Conservation (phyloP, 2,888 invertebrate genomes). For the Drosophila quinaria region DNA sequence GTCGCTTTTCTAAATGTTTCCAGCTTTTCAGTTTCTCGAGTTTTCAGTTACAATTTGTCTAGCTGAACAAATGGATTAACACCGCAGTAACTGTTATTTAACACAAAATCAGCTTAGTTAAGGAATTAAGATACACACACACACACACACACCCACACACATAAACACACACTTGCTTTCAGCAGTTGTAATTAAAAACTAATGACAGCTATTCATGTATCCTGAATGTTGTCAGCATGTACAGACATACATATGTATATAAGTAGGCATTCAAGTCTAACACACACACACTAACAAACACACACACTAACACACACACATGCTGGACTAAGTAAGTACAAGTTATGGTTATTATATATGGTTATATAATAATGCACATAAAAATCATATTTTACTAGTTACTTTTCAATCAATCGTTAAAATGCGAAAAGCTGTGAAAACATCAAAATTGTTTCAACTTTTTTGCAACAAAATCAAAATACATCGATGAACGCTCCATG, state of each 20-base stretch:
- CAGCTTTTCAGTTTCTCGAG: constrained; percentile 27
- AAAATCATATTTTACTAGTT: constrained; percentile 64
- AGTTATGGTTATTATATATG: constrained; percentile 18
- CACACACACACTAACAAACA: background rate
- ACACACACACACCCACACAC: constrained; percentile 17
- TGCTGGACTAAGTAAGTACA: constrained; percentile 1
- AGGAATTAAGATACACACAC: constrained; percentile 34
- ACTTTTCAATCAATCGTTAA: constrained; percentile 71
- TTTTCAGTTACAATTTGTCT: constrained; percentile 36
- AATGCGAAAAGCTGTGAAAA: constrained; percentile 65
- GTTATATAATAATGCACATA: constrained; percentile 34
- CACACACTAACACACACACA: background rate
- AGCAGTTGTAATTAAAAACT: constrained; percentile 52
- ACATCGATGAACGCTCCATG: constrained; percentile 51
- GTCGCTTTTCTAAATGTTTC: constrained; percentile 13
- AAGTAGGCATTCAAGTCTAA: constrained; percentile 45
- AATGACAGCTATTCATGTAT: constrained; percentile 61
- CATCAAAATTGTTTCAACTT: constrained; percentile 72
- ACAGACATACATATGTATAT: constrained; percentile 10
- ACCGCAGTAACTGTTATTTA: constrained; percentile 46
- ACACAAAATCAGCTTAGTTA: constrained; percentile 56
- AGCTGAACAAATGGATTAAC: constrained; percentile 48
- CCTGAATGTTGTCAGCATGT: constrained; percentile 44
- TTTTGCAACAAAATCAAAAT: constrained; percentile 25
- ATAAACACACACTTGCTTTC: constrained; percentile 21